Conservation (phyloP, 1,140 invertebrate species). For the Lepeophtheirus salmonis region DNA sequence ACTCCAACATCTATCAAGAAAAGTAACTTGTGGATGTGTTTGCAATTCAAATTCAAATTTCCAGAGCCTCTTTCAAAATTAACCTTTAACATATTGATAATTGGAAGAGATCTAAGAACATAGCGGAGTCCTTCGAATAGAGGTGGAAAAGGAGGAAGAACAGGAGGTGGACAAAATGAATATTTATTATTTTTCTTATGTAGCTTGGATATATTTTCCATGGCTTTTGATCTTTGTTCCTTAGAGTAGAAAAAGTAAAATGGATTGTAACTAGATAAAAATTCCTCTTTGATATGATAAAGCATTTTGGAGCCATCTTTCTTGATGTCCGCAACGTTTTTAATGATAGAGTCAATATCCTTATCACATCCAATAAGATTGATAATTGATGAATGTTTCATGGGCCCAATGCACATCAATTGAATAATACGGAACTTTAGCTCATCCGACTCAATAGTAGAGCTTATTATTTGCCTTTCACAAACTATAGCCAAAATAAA, state of each 20-base stretch:
- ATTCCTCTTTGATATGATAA: conserved; percentile 30
- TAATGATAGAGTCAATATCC: neutral
- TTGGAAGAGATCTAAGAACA: conserved; percentile 67
- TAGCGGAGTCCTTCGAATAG: conserved; percentile 57
- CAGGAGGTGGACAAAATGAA: conserved; percentile 76
- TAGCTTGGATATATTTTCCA: conserved; percentile 47
- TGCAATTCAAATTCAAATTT: neutral
- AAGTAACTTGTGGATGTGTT: neutral
- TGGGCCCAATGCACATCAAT: conserved; percentile 74
- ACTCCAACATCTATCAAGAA: neutral
- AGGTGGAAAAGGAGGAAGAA: conserved; percentile 52
- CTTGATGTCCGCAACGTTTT: neutral
- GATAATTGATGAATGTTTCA: conserved; percentile 52
- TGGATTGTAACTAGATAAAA: conserved; percentile 72
- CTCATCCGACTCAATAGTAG: neutral
- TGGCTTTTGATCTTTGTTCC: conserved; percentile 54
- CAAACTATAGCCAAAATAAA: neutral
- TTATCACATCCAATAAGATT: neutral
- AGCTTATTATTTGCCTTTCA: neutral
- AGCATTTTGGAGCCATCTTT: neutral
- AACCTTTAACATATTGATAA: conserved; percentile 1
- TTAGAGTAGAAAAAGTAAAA: conserved; percentile 87
- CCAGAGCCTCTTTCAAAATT: neutral
- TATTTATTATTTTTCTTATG: conserved; percentile 32
- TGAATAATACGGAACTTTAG: conserved; percentile 50